Conservation (phyloP, 2,797 vertebrate genomes). For the Myotis vivesi region DNA sequence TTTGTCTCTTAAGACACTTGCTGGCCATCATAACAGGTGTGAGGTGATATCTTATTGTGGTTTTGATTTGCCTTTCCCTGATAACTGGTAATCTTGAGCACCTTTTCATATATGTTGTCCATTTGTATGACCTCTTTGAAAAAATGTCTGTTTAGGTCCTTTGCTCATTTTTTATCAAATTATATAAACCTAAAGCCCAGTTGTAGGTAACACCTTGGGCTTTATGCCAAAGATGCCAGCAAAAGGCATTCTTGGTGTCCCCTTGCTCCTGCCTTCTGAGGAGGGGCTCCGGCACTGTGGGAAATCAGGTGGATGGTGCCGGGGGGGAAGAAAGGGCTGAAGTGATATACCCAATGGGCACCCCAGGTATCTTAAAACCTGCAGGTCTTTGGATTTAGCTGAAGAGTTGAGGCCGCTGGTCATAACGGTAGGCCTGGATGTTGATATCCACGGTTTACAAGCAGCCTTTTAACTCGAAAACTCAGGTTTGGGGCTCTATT, state of each 20-base stretch:
- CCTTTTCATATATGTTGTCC: neutral
- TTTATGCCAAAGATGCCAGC: neutral
- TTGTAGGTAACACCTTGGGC: neutral
- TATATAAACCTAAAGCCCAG: neutral
- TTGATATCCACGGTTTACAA: neutral
- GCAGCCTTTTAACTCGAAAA: neutral
- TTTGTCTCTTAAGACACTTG: neutral
- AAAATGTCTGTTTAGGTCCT: neutral
- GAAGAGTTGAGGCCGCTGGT: neutral
- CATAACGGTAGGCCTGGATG: neutral
- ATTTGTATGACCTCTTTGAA: neutral
- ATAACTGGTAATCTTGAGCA: neutral
- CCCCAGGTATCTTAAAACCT: neutral
- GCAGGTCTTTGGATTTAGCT: neutral
- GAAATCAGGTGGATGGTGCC: neutral
- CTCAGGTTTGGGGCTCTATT: neutral
- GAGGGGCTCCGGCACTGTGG: neutral
- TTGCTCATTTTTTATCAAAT: neutral
- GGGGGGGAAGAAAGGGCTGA: neutral
- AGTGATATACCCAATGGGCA: neutral
- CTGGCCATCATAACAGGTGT: neutral
- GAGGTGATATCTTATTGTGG: neutral
- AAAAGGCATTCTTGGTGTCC: neutral
- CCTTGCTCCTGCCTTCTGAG: neutral
- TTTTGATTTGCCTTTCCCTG: neutral